Conservation (phyloP, 2,888 invertebrate species). For the Resseliella maxima region DNA sequence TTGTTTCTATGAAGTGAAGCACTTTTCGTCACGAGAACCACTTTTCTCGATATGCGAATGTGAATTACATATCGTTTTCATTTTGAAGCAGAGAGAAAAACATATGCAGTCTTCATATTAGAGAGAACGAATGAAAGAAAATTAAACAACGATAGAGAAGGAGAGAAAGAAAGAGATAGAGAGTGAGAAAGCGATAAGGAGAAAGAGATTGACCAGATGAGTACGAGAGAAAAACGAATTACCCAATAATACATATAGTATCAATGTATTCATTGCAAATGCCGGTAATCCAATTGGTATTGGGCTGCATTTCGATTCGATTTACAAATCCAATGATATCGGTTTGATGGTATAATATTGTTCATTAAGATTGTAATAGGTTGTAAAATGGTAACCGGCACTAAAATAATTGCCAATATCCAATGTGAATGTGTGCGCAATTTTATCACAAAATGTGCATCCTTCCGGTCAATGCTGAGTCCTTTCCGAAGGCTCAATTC, state of each 20-base stretch:
- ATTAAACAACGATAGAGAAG: not conserved
- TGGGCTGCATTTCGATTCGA: conserved; percentile 9
- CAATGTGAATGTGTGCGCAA: not conserved
- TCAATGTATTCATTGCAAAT: conserved; percentile 10
- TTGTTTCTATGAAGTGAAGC: not conserved
- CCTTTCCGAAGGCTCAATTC: too few relatives aligned
- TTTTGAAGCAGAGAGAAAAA: too few relatives aligned
- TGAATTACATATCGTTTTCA: conserved; percentile 18
- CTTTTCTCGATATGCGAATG: too few relatives aligned
- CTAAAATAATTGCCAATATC: conserved; percentile 34
- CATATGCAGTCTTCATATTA: too few relatives aligned
- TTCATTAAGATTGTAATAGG: conserved; percentile 36
- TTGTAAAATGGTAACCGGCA: conserved; percentile 15
- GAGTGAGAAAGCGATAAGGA: not conserved
- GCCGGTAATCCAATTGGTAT: not conserved
- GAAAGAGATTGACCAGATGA: too few relatives aligned
- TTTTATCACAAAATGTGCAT: too few relatives aligned
- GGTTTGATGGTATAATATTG: conserved; percentile 16
- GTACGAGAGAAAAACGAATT: not conserved
- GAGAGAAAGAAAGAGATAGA: not conserved
- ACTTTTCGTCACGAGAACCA: too few relatives aligned
- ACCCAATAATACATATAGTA: not conserved
- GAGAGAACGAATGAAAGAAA: too few relatives aligned
- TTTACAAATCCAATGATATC: not conserved
- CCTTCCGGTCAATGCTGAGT: too few relatives aligned